These are phyloP conservation scores for Drosophila watanabei DNA, from an alignment of 1,140 invertebrate genomes.

Conservation along the genomic window DNA sequence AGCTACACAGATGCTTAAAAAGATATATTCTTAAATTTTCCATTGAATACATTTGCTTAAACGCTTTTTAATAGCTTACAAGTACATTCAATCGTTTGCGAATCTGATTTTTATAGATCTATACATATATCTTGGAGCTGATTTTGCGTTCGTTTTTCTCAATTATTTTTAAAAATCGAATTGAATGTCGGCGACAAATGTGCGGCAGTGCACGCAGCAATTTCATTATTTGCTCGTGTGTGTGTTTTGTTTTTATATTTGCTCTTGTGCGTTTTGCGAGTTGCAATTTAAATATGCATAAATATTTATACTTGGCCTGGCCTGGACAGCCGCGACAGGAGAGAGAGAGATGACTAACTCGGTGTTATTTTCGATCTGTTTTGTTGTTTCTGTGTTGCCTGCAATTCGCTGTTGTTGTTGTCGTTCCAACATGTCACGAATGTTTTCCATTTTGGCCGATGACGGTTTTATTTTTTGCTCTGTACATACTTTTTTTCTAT, in stretches of 20 bases:
- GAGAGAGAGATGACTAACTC: constrained; percentile 58
- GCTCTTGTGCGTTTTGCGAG: constrained; percentile 29
- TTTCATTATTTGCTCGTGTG: constrained; percentile 46
- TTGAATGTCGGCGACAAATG: constrained; percentile 54
- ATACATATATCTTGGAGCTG: constrained; percentile 5
- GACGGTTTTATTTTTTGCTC: constrained; percentile 46
- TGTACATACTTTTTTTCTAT: background rate
- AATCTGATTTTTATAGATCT: constrained; percentile 6
- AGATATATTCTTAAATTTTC: constrained; percentile 5
- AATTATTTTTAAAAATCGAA: constrained; percentile 54
- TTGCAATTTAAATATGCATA: constrained; percentile 75
- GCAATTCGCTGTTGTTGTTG: constrained; percentile 29
- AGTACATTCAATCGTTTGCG: constrained; percentile 6
- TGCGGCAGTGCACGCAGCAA: constrained; percentile 20
- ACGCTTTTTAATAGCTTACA: constrained; percentile 23
- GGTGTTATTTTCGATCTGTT: constrained; percentile 57
- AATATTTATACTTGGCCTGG: constrained; percentile 44
- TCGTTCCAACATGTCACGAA: constrained; percentile 71
- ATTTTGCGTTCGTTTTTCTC: constrained; percentile 9
- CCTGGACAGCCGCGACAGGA: constrained; percentile 24
- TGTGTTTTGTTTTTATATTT: constrained; percentile 20
- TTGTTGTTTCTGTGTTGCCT: constrained; percentile 39
- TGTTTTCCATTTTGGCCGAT: constrained; percentile 63
- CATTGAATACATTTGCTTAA: constrained; percentile 8
- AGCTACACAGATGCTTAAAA: background rate